Base-by-base conservation (phyloP, 2,797 vertebrate species). In the Lithobates pipiens region DNA sequence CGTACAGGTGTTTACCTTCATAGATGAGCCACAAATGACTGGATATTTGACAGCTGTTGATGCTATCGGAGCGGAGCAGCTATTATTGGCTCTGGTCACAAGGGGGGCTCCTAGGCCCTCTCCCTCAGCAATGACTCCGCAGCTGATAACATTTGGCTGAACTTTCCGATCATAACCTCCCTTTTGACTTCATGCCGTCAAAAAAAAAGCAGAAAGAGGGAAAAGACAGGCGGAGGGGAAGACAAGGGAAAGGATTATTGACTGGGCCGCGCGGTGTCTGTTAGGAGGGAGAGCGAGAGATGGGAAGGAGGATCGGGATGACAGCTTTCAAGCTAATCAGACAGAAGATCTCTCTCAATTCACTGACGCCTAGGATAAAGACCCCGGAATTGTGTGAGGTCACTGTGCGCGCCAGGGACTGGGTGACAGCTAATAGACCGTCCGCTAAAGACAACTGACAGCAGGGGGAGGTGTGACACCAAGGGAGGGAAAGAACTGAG, bases 81-180 rank as follows among this genome's bases (percentile, higher is more conserved):
- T 92, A 92, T 95, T 95, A 96, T 95, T 96, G 95, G 96, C 96
- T 95, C 91, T 80, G 88, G 95, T 94, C 94, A 93, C 91, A 89
- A n/a, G 54, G 92, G 94, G 94, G 65, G 94, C 94, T 92, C 85
- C 57, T 90, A 94, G 94, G 93, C 94, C 80, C 94, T 94, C 93
- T 94, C 94, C 94, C 94, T 94, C 93, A 94, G 95, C 93, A 97
- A 95, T 94, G 94, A 96, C 95, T 95, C 94, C 88, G 91, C 93
- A 93, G 91, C 94, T 96, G 96, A 97, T 99, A 98, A 97, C 97
- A 98, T 97, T 99, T 99, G 97, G 97, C 97, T 99, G 97, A 98
- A 99, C 98, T 98, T 98, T 98, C 94, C 92, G 94, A 96, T 95
- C 95, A 94, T 95, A 96, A 95, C 96, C 97, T 98, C 96, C 96